Evolutionary conservation across 2,797 vertebrate genomes (phyloP), one percentile per base, ranked within the genome.

Genomic region (Pseudotriccus pelzelni): DNA sequence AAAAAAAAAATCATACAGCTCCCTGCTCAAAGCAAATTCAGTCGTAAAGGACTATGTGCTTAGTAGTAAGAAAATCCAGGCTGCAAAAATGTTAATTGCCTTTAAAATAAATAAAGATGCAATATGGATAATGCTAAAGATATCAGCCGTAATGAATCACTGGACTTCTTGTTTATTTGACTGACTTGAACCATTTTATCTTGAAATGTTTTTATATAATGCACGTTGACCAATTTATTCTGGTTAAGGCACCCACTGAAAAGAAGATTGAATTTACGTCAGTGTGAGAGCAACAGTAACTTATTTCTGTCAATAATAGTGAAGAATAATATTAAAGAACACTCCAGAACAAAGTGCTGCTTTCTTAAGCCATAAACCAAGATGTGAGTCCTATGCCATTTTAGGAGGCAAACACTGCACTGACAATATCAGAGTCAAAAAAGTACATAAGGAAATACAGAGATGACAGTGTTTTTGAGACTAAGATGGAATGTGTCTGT

Each of bases 381-480:
- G 25, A 62, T 0, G 0, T 39, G 46, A 69, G 39, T 28, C 52
- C 3, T 60, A 56, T 41, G 44, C 70, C 52, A 23, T n/a, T 63
- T 8, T 53, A 32, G 49, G 32, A 69, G 9, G 44, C 34, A 80
- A 87, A 83, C 18, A 37, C 12, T 36, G 5, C 15, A 36, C 52
- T 66, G 30, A 47, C 4, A 23, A 36, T 10, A 50, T 18, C 39
- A 37, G 41, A 22, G 2, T 39, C 8, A 59, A 62, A 91, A 86
- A 72, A n/a, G 3, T 17, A 36, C 0, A 0, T 17, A 53, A 43
- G 59, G n/a, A 83, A 85, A 72, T 24, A 41, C 6, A 60, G 43
- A 49, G 11, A 43, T 46, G 13, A 22, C 10, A 43, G 14, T 36
- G 27, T 28, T 88, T 81, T 43, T 50, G 55, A 62, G 43, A 58